Base-by-base conservation (phyloP, 2,113 vertebrate species). In the Pterocles gutturalis region DNA sequence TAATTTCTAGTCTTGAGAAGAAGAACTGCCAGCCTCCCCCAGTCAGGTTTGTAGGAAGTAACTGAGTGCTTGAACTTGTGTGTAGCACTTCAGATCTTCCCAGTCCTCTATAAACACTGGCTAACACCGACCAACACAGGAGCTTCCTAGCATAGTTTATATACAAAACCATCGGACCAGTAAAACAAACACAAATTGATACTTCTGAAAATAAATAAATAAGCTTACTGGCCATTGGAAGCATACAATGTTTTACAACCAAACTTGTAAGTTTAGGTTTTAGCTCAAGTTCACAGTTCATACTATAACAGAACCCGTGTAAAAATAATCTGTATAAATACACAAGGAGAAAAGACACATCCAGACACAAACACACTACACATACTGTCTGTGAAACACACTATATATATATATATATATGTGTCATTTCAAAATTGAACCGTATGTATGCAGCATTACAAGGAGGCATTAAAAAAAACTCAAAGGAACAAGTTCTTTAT, bases 161-260 rank as follows among this genome's bases (percentile, higher is more conserved):
- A 83, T 20, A 95, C 70, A 91, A 94, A 96, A 67, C 54, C 87
- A 62, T 43, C 0, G 3, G 31, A 69, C 24, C 53, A 94, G 75
- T 87, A 92, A 94, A 84, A 81, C 78, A 95, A 97, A 85, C 17
- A 89, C n/a, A 70, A 86, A 92, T 22, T 84, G 70, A 87, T 83
- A 85, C 90, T 93, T 87, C 83, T 79, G 64, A 89, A 97, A 93
- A 91, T 67, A 97, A 91, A 89, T 38, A 95, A 96, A 7, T 3
- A 87, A 89, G 41, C 73, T 79, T 34, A 31, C 17, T 80, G 70
- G 81, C 45, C 62, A 54, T 4, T 54, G 31, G 48, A 91, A 85
- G 33, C 15, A 54, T 26, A 70, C 16, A 49, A 10, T 4, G 25
- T 61, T 78, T 89, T 62, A 96, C 12, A 80, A 45, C 17, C 46